Conservation (phyloP, 2,113 vertebrate genomes). For the Gallinago paraguaiae region DNA sequence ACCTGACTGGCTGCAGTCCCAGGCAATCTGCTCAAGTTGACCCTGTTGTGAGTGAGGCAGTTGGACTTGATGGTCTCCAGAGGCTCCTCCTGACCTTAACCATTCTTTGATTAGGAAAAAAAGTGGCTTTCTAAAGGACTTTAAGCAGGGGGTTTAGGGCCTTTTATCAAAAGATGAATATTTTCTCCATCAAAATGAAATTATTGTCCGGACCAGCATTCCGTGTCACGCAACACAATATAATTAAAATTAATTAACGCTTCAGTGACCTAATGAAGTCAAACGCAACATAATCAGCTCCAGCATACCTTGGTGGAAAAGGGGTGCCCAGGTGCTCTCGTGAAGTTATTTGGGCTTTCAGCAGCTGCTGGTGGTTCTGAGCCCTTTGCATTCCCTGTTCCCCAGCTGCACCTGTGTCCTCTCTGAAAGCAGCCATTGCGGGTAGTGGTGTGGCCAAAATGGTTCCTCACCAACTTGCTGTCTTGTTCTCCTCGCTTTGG, state of each 20-base stretch:
- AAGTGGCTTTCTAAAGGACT: background rate
- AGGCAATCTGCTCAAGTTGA: background rate
- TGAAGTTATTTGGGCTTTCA: background rate
- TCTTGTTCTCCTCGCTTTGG: background rate
- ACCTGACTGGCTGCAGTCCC: background rate
- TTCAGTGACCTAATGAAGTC: background rate
- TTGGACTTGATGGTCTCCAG: background rate
- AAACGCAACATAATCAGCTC: background rate
- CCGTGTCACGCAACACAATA: background rate
- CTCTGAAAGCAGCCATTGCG: background rate
- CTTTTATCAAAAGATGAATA: background rate
- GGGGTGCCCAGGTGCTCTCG: background rate
- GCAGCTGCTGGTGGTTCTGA: background rate
- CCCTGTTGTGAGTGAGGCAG: background rate
- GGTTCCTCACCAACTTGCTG: background rate
- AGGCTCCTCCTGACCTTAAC: background rate
- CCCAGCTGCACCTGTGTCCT: background rate
- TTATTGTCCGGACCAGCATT: background rate
- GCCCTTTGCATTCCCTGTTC: background rate
- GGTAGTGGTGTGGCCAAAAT: background rate
- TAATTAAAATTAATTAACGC: background rate
- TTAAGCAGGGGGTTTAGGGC: background rate
- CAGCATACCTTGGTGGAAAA: background rate
- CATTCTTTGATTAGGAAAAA: background rate
- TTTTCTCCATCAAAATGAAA: background rate